Conservation (phyloP, 2,797 vertebrate genomes). For the Aplochiton taeniatus region DNA sequence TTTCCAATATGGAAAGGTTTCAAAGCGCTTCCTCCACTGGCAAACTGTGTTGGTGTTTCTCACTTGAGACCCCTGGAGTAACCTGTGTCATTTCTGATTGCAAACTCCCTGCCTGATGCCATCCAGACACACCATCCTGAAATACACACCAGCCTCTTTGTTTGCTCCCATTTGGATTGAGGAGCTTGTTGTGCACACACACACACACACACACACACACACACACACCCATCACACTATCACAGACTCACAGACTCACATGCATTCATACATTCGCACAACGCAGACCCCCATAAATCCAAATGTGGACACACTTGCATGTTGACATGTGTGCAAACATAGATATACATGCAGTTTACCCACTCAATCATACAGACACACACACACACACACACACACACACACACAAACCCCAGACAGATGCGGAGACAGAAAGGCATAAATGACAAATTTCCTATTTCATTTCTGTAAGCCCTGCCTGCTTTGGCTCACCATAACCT, state of each 20-base stretch:
- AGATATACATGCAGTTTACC: no score
- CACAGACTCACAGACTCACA: slow-evolving; percentile 19
- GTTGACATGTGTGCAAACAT: no score
- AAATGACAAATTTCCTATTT: slow-evolving; percentile 86
- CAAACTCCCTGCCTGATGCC: slow-evolving; percentile 80
- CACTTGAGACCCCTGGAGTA: slow-evolving; percentile 86
- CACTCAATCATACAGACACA: slow-evolving; percentile 8
- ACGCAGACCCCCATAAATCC: slow-evolving; percentile 12
- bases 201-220: not conserved
- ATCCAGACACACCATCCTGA: slow-evolving; percentile 86
- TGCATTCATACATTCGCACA: slow-evolving; percentile 31
- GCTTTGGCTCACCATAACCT: slow-evolving; percentile 89
- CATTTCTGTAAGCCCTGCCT: slow-evolving; percentile 79
- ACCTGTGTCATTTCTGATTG: slow-evolving; percentile 90
- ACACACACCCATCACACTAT: slow-evolving; percentile 7
- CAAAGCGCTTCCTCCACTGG: slow-evolving; percentile 57
- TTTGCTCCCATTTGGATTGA: slow-evolving; percentile 77
- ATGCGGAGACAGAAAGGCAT: slow-evolving; percentile 70
- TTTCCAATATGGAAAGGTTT: slow-evolving; percentile 61
- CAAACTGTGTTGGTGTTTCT: slow-evolving; percentile 71
- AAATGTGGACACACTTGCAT: slow-evolving; percentile 14
- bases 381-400: slow-evolving; percentile 15
- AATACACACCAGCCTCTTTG: slow-evolving; percentile 94
- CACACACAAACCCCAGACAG: slow-evolving; percentile 57
- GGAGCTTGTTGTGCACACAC: slow-evolving; percentile 23